Conservation (phyloP, 2,888 invertebrate genomes). For the Drosophila neotestacea region DNA sequence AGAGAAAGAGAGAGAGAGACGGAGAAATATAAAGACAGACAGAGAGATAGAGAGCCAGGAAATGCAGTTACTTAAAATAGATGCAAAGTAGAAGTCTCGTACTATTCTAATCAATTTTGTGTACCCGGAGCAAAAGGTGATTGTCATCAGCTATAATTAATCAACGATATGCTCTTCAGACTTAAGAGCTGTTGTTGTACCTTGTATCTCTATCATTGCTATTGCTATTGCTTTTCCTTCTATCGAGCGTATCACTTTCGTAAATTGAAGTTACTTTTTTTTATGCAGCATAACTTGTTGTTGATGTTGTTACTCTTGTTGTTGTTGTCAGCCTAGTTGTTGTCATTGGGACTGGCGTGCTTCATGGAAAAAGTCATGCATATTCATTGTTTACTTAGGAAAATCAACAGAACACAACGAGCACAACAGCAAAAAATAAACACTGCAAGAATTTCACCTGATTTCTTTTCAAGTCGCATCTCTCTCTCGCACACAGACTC, state of each 20-base stretch:
- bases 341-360: slow-evolving; percentile 55
- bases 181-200: slow-evolving; percentile 15
- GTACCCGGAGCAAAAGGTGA: slow-evolving; percentile 15
- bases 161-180: slow-evolving; percentile 52
- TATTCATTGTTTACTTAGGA: slow-evolving; percentile 79
- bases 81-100: slow-evolving; percentile 5
- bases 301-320: slow-evolving; percentile 26
- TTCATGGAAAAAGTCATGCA: slow-evolving; percentile 74
- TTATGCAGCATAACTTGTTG: slow-evolving; percentile 40
- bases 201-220: slow-evolving; percentile 1
- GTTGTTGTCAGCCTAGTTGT: slow-evolving; percentile 34
- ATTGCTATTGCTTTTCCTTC: slow-evolving; percentile 31
- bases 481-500: background rate
- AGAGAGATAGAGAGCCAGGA: background rate
- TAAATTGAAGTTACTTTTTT: slow-evolving; percentile 72
- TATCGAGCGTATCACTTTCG: slow-evolving; percentile 74
- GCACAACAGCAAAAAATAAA: slow-evolving; percentile 40
- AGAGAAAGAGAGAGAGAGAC: background rate
- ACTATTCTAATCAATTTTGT: slow-evolving; percentile 58
- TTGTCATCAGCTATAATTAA: slow-evolving; percentile 70
- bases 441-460: slow-evolving; percentile 62
- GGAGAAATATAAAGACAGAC: background rate
- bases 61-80: slow-evolving; percentile 18
- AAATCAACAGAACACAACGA: slow-evolving; percentile 48
- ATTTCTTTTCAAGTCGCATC: slow-evolving; percentile 58